Evolutionary conservation across 2,888 invertebrate species (phyloP).

Genomic region (Phortica magna): DNA sequence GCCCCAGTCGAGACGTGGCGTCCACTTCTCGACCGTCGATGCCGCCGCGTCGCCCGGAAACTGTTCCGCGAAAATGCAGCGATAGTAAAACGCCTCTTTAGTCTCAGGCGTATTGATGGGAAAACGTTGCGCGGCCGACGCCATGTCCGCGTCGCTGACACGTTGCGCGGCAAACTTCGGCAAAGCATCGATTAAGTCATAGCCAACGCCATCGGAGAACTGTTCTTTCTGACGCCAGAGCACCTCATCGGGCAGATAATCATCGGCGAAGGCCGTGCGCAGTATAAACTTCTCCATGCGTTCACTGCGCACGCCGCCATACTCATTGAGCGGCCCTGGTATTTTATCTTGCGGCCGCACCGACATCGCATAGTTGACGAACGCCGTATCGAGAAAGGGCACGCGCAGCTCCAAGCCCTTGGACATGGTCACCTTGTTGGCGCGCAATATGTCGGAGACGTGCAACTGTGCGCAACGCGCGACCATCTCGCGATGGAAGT

Average conservation of each 20-base stretch:
- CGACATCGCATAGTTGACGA: slow-evolving; percentile 87
- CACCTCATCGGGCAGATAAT: slow-evolving; percentile 87
- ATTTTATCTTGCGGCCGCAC: slow-evolving; percentile 83
- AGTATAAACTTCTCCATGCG: slow-evolving; percentile 89
- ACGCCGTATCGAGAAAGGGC: slow-evolving; percentile 92
- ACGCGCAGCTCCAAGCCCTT: slow-evolving; percentile 89
- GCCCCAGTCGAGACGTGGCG: slow-evolving; percentile 73
- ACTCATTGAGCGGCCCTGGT: slow-evolving; percentile 78
- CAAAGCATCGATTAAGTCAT: slow-evolving; percentile 71
- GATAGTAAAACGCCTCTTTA: slow-evolving; percentile 86
- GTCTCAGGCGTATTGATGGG: slow-evolving; percentile 86
- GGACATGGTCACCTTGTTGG: slow-evolving; percentile 86
- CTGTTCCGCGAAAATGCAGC: slow-evolving; percentile 68
- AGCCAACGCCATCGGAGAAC: slow-evolving; percentile 79
- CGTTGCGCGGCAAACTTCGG: slow-evolving; percentile 80
- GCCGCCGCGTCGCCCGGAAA: slow-evolving; percentile 68
- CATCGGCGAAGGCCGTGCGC: slow-evolving; percentile 86
- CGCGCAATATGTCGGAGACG: slow-evolving; percentile 87
- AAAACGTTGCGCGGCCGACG: slow-evolving; percentile 79
- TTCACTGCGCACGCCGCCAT: slow-evolving; percentile 48
- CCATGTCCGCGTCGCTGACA: slow-evolving; percentile 80
- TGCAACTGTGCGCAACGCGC: slow-evolving; percentile 85
- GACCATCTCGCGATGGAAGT: slow-evolving; percentile 86
- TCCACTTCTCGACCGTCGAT: slow-evolving; percentile 70
- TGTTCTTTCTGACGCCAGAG: slow-evolving; percentile 96